Percentiles rank a stretch among this genome's conserved stretches.
phyloP scores from a whole-genome alignment of 2,113 vertebrate genomes.

The Hippocampus mohnikei region DNA sequence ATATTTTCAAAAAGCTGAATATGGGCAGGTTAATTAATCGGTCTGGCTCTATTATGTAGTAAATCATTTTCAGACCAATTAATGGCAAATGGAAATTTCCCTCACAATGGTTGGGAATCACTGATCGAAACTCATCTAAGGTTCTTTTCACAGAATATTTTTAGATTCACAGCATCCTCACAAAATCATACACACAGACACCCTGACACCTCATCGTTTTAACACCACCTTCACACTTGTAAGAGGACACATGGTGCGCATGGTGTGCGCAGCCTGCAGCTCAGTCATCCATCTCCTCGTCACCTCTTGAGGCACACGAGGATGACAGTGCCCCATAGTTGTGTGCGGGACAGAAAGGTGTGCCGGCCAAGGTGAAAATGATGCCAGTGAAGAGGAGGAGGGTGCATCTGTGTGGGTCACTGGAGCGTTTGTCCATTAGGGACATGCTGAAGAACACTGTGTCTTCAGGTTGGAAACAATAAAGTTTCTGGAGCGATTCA shows the following conservation, averaged over 20 bases:
- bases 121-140: neutral
- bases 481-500: conserved; percentile 2
- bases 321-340: neutral
- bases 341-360: conserved; percentile 22
- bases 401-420: conserved; percentile 34
- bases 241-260: conserved; percentile 52
- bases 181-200: conserved; percentile 2
- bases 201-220: conserved; percentile 21
- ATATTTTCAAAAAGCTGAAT: too few relatives aligned
- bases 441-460: conserved; percentile 14
- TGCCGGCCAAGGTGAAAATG: conserved; percentile 37
- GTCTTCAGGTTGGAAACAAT: conserved; percentile 14
- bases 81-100: too few relatives aligned
- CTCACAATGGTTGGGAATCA: neutral
- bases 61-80: too few relatives aligned
- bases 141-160: neutral
- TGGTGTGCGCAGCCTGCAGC: conserved; percentile 25
- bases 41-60: too few relatives aligned
- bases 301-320: conserved; percentile 16
- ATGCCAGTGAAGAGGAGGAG: conserved; percentile 7
- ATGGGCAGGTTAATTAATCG: too few relatives aligned
- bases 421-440: conserved; percentile 21
- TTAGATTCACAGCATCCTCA: neutral
- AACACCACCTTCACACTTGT: conserved; percentile 58
- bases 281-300: conserved; percentile 49